phyloP scores from a whole-genome alignment of 2,113 vertebrate genomes.

The Euleptes europaea region DNA sequence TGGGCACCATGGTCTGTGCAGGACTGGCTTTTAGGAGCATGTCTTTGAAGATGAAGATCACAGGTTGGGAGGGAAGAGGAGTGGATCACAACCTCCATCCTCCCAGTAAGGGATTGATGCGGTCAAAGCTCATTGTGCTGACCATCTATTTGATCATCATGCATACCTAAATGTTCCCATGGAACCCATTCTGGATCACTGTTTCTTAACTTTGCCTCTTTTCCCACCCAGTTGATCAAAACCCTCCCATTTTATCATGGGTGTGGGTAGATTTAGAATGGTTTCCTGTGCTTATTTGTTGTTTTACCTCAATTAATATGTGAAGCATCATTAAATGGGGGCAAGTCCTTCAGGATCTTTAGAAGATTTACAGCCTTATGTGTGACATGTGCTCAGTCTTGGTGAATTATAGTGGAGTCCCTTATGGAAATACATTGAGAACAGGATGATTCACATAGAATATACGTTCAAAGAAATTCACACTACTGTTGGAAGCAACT shows the following conservation, averaged over 20 bases:
- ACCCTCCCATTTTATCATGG: background rate
- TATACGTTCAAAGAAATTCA: background rate
- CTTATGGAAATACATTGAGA: background rate
- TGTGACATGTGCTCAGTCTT: accelerated
- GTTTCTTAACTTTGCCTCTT: constrained; percentile 16
- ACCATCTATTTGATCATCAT: background rate
- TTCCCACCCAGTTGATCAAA: background rate
- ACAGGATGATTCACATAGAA: background rate
- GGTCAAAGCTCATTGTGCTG: background rate
- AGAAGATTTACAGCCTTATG: background rate
- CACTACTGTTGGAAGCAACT: background rate
- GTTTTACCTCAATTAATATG: background rate
- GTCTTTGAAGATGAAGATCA: background rate
- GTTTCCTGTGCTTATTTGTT: background rate
- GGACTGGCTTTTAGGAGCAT: background rate
- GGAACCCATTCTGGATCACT: background rate
- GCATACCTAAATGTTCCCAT: background rate
- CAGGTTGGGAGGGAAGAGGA: background rate
- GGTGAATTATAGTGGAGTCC: background rate
- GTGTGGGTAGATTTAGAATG: background rate
- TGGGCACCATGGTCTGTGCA: background rate
- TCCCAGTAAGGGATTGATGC: too few species aligned
- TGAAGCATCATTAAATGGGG: constrained; percentile 8
- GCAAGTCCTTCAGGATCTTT: background rate
- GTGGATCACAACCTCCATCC: background rate